Conservation (phyloP, 2,113 vertebrate species). For the Meleagris gallopavo region DNA sequence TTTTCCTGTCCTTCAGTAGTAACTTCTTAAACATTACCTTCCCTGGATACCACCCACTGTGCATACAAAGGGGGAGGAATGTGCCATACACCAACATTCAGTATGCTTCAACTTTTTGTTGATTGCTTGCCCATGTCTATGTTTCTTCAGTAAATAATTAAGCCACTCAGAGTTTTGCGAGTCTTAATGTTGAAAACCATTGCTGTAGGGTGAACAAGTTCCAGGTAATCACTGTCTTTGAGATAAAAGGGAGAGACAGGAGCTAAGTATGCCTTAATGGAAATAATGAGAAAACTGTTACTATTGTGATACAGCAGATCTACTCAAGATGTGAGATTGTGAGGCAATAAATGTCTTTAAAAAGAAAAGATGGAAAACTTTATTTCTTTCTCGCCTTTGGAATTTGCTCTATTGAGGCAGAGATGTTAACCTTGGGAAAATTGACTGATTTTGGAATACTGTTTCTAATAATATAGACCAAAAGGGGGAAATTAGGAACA, state of each 20-base stretch:
- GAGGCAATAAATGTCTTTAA: neutral
- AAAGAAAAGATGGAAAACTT: neutral
- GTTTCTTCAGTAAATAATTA: neutral
- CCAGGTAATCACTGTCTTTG: neutral
- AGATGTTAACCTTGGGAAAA: neutral
- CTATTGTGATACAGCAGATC: neutral
- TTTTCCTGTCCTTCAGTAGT: neutral
- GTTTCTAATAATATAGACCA: neutral
- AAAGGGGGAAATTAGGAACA: neutral
- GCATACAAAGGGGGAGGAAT: neutral
- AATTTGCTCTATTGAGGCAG: neutral
- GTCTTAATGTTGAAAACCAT: neutral
- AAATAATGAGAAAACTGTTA: neutral
- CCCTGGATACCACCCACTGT: accelerated
- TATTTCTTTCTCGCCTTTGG: neutral
- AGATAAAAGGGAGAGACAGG: neutral
- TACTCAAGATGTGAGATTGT: neutral
- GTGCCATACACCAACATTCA: neutral
- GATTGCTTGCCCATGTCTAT: neutral
- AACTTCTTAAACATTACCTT: neutral
- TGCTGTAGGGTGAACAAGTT: neutral
- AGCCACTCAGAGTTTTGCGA: neutral
- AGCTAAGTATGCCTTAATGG: neutral
- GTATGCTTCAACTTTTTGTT: neutral
- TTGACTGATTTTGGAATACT: neutral